Percentiles rank a stretch among this genome's conserved stretches.
These are phyloP conservation scores for Anas platyrhynchos DNA, from an alignment of 2,113 vertebrate genomes.

Conservation along the genomic window DNA sequence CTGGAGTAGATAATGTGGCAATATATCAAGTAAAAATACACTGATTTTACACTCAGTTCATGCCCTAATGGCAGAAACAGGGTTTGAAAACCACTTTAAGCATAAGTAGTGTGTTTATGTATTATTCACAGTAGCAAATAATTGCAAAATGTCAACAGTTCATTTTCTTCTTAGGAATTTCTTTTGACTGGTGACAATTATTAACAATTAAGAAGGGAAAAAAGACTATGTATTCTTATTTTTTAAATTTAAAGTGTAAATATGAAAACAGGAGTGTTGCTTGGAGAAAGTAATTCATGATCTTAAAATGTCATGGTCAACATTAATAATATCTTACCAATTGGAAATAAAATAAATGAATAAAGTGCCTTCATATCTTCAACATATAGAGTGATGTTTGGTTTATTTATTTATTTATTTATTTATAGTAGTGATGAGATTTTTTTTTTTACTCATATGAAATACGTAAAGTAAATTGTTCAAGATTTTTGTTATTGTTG, in stretches of 20 bases:
- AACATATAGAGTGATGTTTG: neutral
- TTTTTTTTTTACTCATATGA: conserved; percentile 4
- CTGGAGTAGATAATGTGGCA: conserved; percentile 32
- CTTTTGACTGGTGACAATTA: conserved; percentile 80
- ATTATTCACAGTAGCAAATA: conserved; percentile 80
- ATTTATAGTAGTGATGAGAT: neutral
- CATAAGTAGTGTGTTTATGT: conserved; percentile 78
- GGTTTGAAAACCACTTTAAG: conserved; percentile 73
- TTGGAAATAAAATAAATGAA: conserved; percentile 53
- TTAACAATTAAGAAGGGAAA: conserved; percentile 73
- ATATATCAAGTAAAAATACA: conserved; percentile 55
- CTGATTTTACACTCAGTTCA: conserved; percentile 62
- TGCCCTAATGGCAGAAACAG: conserved; percentile 67
- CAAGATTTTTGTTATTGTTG: neutral
- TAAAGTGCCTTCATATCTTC: conserved; percentile 14
- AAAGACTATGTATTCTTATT: conserved; percentile 24
- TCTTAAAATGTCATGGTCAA: conserved; percentile 73
- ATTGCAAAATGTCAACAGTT: conserved; percentile 81
- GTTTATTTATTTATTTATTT: neutral
- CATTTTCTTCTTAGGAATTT: conserved; percentile 78
- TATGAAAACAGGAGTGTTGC: conserved; percentile 50
- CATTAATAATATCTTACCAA: conserved; percentile 32
- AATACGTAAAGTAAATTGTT: conserved; percentile 57
- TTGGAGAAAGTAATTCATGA: conserved; percentile 61
- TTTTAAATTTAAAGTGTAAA: conserved; percentile 61